These are phyloP conservation scores for Equus quagga DNA, from an alignment of 2,113 vertebrate species.

Conservation along the genomic window DNA sequence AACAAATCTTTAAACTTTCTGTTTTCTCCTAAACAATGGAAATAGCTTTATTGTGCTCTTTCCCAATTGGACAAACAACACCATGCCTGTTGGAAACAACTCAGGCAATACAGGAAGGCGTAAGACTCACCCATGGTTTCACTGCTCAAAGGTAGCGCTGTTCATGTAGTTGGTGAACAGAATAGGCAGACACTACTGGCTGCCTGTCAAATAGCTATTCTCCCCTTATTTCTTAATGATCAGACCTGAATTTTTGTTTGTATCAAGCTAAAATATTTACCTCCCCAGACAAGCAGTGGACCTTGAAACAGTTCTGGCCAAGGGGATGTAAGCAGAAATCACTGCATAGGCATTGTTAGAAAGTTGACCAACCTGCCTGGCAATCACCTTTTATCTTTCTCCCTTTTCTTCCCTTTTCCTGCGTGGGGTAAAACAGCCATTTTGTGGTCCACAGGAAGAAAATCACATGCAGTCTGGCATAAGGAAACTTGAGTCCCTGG, in stretches of 20 bases:
- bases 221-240: neutral
- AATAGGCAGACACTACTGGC: neutral
- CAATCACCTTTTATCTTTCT: neutral
- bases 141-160: neutral
- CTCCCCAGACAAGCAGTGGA: neutral
- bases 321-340: neutral
- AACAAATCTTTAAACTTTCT: conserved; percentile 35
- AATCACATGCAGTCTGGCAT: neutral
- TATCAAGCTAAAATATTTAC: neutral
- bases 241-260: neutral
- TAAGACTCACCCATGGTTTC: neutral
- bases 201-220: neutral
- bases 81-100: neutral
- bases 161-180: neutral
- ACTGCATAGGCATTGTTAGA: neutral
- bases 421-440: neutral
- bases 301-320: neutral
- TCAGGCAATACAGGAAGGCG: neutral
- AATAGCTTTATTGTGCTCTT: neutral
- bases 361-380: neutral
- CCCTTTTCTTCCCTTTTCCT: neutral
- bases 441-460: neutral
- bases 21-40: conserved; percentile 16
- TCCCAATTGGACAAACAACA: neutral
- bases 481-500: neutral